phyloP scores from a whole-genome alignment of 2,888 invertebrate genomes.

The Parelbella ahira region DNA sequence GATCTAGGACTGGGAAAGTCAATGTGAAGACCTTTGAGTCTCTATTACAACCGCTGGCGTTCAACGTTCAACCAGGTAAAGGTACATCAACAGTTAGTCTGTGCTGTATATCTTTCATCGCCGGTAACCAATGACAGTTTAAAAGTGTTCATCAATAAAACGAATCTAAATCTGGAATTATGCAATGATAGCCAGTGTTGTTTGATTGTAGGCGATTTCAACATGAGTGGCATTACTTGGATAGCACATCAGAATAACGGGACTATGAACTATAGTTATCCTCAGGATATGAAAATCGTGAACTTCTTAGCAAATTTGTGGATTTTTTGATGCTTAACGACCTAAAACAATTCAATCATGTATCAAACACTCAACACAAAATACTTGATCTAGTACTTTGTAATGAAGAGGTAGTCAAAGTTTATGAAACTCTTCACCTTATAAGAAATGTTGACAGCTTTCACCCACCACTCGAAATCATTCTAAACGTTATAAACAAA shows the following conservation, averaged over 20 bases:
- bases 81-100: background rate
- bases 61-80: background rate
- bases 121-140: conserved; percentile 10
- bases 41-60: conserved; percentile 1
- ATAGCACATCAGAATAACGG: background rate
- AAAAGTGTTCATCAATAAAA: conserved; percentile 6
- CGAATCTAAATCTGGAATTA: conserved; percentile 6
- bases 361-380: conserved; percentile 2
- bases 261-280: background rate
- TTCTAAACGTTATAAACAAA: conserved; percentile 1
- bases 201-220: conserved; percentile 6
- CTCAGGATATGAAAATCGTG: conserved; percentile 1
- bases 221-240: conserved; percentile 1
- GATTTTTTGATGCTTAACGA: conserved; percentile 6
- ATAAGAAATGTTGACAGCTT: conserved; percentile 20
- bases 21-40: conserved; percentile 28
- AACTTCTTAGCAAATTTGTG: background rate
- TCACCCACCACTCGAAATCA: conserved; percentile 17
- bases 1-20: conserved; percentile 25
- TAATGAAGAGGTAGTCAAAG: conserved; percentile 1
- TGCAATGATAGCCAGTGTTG: background rate
- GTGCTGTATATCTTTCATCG: conserved; percentile 19
- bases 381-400: conserved; percentile 21
- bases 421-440: conserved; percentile 7
- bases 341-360: conserved; percentile 5